Base-by-base conservation (phyloP, 2,797 vertebrate species). In the Octomys mimax region DNA sequence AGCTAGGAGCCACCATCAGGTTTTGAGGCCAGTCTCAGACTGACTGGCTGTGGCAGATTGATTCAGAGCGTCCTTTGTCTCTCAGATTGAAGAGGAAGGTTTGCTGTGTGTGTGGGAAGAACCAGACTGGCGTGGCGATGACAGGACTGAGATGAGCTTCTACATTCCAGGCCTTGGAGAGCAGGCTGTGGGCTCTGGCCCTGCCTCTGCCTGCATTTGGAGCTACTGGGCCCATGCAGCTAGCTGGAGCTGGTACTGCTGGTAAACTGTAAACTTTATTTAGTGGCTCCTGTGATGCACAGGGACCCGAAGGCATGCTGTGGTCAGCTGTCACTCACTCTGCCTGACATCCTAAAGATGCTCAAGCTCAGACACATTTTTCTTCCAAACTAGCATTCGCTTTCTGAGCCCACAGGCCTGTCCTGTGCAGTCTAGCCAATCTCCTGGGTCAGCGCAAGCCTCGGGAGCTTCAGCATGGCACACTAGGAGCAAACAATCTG, bases 121-220 rank as follows among this genome's bases (percentile, higher is more conserved):
- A 61, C 79, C 92, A 61, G 10, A 24, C 14, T 90, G 46, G 70
- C 91, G 21, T 92, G 92, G 85, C 89, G 78, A 12, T 87, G 95
- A 96, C 96, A 95, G 33, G 90, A 94, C 4, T 2, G 92, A 97
- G 98, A 96, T 86, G 70, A 85, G 11, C n/a, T 28, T 59, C 49
- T 75, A 9, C 89, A 95, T 96, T 94, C 39, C 61, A 85, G 85
- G 66, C 95, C 80, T 93, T 73, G 94, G 42, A 54, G 71, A 52
- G 49, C 90, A 83, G 92, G 96, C 75, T 77, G 10, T 59, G 92
- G 93, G 80, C 12, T 94, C 46, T 94, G 28, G 75, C 39, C 39
- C 42, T 64, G 42, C 3, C 54, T 0, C 12, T 79, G 31, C 90
- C 75, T 89, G 28, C 22, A 52, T 75, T 77, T 94, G 87, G 49